Conservation (phyloP, 2,113 vertebrate genomes). For the Rhabdomys dilectus region DNA sequence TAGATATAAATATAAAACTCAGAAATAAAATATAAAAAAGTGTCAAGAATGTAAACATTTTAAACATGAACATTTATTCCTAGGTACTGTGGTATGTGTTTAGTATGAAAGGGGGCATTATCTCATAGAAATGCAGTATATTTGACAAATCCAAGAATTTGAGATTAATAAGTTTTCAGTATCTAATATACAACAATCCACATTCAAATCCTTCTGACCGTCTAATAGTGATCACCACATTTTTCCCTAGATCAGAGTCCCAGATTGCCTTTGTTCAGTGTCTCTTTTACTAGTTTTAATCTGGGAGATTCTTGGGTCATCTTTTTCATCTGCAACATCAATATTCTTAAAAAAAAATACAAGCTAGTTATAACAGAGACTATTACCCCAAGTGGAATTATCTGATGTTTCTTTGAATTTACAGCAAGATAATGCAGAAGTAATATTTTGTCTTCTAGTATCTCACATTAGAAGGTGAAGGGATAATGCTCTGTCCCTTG, state of each 20-base stretch:
- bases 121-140: neutral
- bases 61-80: neutral
- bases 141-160: slow-evolving; percentile 15
- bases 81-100: neutral
- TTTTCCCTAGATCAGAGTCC: neutral
- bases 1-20: neutral
- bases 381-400: neutral
- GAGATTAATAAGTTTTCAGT: neutral
- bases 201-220: neutral
- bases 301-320: neutral
- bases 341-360: slow-evolving; percentile 10
- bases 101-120: neutral
- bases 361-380: neutral
- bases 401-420: neutral
- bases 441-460: neutral
- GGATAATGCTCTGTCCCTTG: neutral
- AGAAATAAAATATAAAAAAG: neutral
- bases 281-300: slow-evolving; percentile 27
- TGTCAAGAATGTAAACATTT: neutral
- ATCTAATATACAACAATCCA: neutral
- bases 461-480: neutral
- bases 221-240: neutral
- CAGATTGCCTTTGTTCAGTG: neutral
- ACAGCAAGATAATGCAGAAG: neutral
- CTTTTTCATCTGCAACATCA: neutral